Percentiles rank a stretch among this genome's conserved stretches.
Conservation (phyloP, 2,888 invertebrate genomes). For the Cephonodes hylas region DNA sequence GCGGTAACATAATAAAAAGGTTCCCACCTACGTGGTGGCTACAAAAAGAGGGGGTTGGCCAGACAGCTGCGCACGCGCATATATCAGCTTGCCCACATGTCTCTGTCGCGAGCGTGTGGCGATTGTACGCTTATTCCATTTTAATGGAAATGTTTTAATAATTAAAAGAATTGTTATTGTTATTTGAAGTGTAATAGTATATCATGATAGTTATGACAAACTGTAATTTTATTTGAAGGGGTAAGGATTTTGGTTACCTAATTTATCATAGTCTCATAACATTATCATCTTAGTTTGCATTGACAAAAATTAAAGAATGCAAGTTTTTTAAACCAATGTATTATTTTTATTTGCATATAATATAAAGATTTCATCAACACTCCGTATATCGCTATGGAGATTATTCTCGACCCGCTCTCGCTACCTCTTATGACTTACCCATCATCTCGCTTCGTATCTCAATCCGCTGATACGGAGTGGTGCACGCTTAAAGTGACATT, state of each 20-base stretch:
- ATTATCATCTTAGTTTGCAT: too few relatives aligned
- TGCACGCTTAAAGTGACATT: conserved; percentile 39
- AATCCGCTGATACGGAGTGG: conserved; percentile 29
- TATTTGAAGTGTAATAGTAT: background rate
- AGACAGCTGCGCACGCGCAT: conserved; percentile 46
- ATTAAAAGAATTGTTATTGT: background rate
- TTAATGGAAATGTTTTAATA: background rate
- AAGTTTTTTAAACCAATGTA: too few relatives aligned
- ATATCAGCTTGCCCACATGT: conserved; percentile 23
- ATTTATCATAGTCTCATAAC: too few relatives aligned
- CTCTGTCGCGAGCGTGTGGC: conserved; percentile 19
- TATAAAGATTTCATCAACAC: too few relatives aligned
- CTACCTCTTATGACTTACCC: conserved; percentile 16
- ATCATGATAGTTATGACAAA: too few relatives aligned
- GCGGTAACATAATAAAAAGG: conserved; percentile 58
- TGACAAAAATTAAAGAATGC: too few relatives aligned
- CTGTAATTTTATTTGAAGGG: too few relatives aligned
- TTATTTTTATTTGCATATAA: too few relatives aligned
- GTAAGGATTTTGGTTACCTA: too few relatives aligned
- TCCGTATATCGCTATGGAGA: too few relatives aligned
- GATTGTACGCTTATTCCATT: too few relatives aligned
- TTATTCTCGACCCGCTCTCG: background rate
- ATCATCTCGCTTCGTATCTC: conserved; percentile 18
- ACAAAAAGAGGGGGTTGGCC: conserved; percentile 44
- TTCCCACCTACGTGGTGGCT: conserved; percentile 50